A percentile compares a stretch with the other conserved stretches of the same genome.
phyloP scores from a whole-genome alignment of 2,888 invertebrate species.

The Teleiodes luculella region DNA sequence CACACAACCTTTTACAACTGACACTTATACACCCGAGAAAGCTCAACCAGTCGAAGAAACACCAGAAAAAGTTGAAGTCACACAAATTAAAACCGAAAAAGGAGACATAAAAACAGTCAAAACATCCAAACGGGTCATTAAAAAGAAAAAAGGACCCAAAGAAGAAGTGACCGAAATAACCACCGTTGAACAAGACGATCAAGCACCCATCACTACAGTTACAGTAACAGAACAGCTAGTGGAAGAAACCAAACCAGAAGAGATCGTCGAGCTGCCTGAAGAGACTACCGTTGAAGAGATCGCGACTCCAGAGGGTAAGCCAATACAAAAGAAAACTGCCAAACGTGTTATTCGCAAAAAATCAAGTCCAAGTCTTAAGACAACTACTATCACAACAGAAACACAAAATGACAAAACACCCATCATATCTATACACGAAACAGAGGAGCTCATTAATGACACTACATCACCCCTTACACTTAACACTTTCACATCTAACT shows the following conservation, averaged over 20 bases:
- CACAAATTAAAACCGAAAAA: conserved; percentile 24
- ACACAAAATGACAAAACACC: conserved; percentile 24
- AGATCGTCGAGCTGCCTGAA: conserved; percentile 47
- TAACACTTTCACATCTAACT: conserved; percentile 2
- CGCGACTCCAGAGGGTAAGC: conserved; percentile 27
- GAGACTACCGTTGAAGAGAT: conserved; percentile 38
- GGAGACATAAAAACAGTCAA: not conserved
- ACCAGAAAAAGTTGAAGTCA: conserved; percentile 23
- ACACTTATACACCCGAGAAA: not conserved
- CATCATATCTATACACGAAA: conserved; percentile 28
- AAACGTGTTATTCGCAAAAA: not conserved
- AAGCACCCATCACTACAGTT: conserved; percentile 37
- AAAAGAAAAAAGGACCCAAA: conserved; percentile 26
- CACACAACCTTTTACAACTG: not conserved
- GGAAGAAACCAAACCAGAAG: conserved; percentile 26
- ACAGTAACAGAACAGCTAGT: conserved; percentile 11
- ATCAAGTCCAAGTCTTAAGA: not conserved
- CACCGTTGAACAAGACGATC: conserved; percentile 36
- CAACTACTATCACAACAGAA: conserved; percentile 30
- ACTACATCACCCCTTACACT: conserved; percentile 21
- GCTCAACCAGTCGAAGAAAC: conserved; percentile 25
- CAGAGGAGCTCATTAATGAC: conserved; percentile 32
- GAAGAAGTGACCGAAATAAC: conserved; percentile 28
- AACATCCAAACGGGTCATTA: conserved; percentile 10
- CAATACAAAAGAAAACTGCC: not conserved